Conservation (phyloP, 2,888 invertebrate species). For the Phortica magna region DNA sequence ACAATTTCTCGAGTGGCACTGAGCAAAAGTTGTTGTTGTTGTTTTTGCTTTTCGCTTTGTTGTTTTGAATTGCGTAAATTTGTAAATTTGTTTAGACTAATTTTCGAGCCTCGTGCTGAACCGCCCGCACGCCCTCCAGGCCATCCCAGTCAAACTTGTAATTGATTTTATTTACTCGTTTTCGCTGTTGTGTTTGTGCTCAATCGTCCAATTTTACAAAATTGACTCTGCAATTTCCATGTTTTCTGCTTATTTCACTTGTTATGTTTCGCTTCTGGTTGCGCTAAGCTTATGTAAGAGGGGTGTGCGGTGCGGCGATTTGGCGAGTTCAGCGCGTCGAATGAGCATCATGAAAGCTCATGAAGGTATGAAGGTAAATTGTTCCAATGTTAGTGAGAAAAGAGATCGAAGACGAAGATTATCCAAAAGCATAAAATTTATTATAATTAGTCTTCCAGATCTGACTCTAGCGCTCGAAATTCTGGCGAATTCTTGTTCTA, state of each 20-base stretch:
- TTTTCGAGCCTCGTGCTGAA: slow-evolving; percentile 47
- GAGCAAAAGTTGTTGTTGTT: slow-evolving; percentile 42
- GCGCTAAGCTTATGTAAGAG: no score
- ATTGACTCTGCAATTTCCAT: not conserved
- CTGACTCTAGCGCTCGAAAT: no score
- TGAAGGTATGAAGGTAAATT: no score
- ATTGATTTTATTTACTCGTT: not conserved
- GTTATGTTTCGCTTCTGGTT: not conserved
- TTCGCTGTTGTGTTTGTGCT: not conserved
- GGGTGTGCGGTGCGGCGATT: no score
- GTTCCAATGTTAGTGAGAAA: no score
- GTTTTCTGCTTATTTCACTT: not conserved
- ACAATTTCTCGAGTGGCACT: not conserved
- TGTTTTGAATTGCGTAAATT: slow-evolving; percentile 63
- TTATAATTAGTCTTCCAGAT: no score
- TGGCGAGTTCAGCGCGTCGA: no score
- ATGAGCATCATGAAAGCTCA: no score
- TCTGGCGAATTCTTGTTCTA: no score
- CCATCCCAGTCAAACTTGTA: slow-evolving; percentile 47
- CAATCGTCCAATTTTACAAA: not conserved
- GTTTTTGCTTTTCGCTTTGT: not conserved
- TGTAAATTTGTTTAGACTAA: slow-evolving; percentile 62
- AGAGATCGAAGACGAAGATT: no score
- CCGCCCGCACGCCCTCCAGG: no score
- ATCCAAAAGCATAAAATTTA: no score